Conservation (phyloP, 1,140 invertebrate species). For the Drosophila sp. region DNA sequence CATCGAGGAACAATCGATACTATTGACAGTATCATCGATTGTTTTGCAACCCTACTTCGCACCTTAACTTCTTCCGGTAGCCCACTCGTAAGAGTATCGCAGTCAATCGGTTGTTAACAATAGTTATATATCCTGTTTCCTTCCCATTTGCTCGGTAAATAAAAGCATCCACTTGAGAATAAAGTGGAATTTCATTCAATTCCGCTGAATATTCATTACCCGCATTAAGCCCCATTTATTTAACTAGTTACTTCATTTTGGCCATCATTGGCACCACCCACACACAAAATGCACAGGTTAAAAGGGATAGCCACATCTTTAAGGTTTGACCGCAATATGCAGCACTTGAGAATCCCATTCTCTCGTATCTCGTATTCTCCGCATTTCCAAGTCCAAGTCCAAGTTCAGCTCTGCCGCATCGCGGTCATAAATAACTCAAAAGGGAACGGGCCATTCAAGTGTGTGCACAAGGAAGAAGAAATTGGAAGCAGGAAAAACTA, state of each 20-base stretch:
- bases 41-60: too few relatives aligned
- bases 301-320: background rate
- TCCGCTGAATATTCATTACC: background rate
- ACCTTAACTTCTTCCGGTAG: too few relatives aligned
- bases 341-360: background rate
- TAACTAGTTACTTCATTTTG: conserved; percentile 10
- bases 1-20: too few relatives aligned
- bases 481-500: conserved; percentile 57
- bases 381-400: conserved; percentile 15
- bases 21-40: too few relatives aligned
- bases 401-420: conserved; percentile 10
- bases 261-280: background rate
- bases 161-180: conserved; percentile 4
- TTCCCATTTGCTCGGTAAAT: background rate
- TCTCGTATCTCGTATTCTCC: background rate
- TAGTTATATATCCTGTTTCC: background rate
- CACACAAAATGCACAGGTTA: background rate
- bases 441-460: conserved; percentile 62
- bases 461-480: conserved; percentile 52
- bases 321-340: conserved; percentile 10
- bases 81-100: too few relatives aligned
- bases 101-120: background rate
- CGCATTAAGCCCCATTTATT: conserved; percentile 4
- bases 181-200: conserved; percentile 5
- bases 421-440: conserved; percentile 61